Evolutionary conservation across 1,140 invertebrate species (phyloP).

Genomic region (Yoshiicerus persimilis): DNA sequence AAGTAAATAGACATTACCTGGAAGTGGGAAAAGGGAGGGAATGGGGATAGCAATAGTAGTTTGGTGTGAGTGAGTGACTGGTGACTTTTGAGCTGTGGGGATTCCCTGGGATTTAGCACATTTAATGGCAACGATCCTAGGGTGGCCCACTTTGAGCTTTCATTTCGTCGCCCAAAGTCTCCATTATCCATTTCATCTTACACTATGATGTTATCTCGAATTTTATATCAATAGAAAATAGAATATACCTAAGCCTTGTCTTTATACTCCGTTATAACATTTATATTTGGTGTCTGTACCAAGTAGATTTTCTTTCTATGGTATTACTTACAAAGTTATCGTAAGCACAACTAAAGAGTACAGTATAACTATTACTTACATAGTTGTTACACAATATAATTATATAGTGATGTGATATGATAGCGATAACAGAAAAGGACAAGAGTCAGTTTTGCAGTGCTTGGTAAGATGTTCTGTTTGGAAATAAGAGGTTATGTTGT

Average conservation of each 20-base stretch:
- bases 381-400: neutral
- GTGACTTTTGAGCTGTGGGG: conserved; percentile 17
- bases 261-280: neutral
- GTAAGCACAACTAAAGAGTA: neutral
- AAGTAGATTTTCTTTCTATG: neutral
- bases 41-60: neutral
- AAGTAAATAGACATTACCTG: neutral
- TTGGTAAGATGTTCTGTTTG: neutral
- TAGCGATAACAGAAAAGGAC: neutral
- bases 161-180: neutral
- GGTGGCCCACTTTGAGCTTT: conserved; percentile 4
- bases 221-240: no score
- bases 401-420: neutral
- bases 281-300: neutral
- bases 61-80: neutral
- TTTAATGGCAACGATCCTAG: neutral
- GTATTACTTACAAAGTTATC: neutral
- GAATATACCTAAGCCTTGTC: no score
- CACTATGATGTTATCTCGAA: neutral
- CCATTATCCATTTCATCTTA: neutral
- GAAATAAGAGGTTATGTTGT: neutral
- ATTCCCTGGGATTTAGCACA: conserved; percentile 18
- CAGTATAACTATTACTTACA: neutral
- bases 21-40: neutral
- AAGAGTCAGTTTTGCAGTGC: neutral